phyloP scores from a whole-genome alignment of 2,888 invertebrate genomes.

The Aphodius sticticus region DNA sequence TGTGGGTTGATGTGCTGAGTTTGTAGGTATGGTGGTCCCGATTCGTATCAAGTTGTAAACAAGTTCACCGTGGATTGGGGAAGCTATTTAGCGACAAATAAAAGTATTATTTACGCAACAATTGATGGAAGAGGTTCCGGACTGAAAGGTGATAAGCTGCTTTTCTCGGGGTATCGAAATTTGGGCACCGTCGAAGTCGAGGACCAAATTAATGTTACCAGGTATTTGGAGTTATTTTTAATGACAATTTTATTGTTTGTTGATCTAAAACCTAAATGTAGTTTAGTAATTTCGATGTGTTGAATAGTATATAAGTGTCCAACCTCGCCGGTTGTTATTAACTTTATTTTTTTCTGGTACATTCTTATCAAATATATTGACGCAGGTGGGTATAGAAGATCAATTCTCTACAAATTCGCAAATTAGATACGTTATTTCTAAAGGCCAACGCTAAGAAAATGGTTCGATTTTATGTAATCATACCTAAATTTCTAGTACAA shows the following conservation, averaged over 20 bases:
- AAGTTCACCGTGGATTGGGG: slow-evolving; percentile 88
- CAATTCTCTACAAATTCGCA: no score
- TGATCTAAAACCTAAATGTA: no score
- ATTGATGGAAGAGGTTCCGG: slow-evolving; percentile 94
- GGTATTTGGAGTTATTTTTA: slow-evolving; percentile 57
- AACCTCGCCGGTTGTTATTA: slow-evolving; percentile 27
- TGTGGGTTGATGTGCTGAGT: slow-evolving; percentile 81
- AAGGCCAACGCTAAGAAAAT: no score
- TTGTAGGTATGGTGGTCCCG: slow-evolving; percentile 85
- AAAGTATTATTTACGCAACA: slow-evolving; percentile 84
- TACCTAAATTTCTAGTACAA: no score
- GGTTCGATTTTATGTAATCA: no score
- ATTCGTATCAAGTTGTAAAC: slow-evolving; percentile 84
- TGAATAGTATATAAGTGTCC: slow-evolving; percentile 4
- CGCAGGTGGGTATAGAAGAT: no score
- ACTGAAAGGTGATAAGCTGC: slow-evolving; percentile 80
- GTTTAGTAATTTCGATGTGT: no score
- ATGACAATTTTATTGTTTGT: no score
- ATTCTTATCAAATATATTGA: no score
- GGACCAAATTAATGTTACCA: slow-evolving; percentile 89
- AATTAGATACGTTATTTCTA: no score
- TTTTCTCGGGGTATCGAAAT: slow-evolving; percentile 82
- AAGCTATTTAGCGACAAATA: slow-evolving; percentile 83
- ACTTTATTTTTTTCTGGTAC: slow-evolving; percentile 13
- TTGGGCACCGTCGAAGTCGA: slow-evolving; percentile 90